phyloP scores from a whole-genome alignment of 2,888 invertebrate species.

The Micropterix aruncella region DNA sequence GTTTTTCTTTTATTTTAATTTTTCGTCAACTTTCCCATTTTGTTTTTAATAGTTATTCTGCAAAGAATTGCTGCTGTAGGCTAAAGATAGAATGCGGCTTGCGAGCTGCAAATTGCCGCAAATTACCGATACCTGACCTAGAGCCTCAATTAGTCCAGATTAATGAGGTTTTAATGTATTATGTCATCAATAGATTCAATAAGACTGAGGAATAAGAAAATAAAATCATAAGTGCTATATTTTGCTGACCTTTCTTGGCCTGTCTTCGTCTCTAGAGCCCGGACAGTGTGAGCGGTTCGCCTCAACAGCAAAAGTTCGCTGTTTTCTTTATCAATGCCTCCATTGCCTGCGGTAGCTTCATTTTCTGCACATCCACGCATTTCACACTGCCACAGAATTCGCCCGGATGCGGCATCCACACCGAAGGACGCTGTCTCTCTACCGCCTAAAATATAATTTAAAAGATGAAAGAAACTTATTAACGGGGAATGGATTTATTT shows the following conservation, averaged over 20 bases:
- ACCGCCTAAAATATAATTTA: slow-evolving; percentile 53
- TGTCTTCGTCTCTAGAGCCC: slow-evolving; percentile 77
- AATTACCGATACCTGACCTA: no score
- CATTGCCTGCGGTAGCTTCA: slow-evolving; percentile 35
- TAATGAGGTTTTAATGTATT: no score
- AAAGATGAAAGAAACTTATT: neutral
- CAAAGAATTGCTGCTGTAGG: no score
- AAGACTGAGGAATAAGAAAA: no score
- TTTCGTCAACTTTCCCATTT: no score
- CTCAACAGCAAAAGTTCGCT: slow-evolving; percentile 58
- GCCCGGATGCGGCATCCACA: slow-evolving; percentile 57
- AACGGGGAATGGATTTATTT: neutral
- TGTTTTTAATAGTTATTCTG: no score
- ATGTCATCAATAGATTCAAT: no score
- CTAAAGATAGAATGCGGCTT: no score
- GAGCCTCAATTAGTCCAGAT: no score
- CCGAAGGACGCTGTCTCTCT: slow-evolving; percentile 80
- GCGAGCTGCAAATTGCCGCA: no score
- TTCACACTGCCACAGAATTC: slow-evolving; percentile 65
- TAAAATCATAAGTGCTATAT: no score
- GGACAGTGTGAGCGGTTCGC: slow-evolving; percentile 72
- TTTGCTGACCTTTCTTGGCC: slow-evolving; percentile 84
- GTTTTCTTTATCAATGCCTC: slow-evolving; percentile 19
- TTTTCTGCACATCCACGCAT: slow-evolving; percentile 55
- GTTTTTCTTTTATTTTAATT: no score